Base-by-base conservation (phyloP, 1,140 invertebrate genomes). In the Psilanteris sp. region DNA sequence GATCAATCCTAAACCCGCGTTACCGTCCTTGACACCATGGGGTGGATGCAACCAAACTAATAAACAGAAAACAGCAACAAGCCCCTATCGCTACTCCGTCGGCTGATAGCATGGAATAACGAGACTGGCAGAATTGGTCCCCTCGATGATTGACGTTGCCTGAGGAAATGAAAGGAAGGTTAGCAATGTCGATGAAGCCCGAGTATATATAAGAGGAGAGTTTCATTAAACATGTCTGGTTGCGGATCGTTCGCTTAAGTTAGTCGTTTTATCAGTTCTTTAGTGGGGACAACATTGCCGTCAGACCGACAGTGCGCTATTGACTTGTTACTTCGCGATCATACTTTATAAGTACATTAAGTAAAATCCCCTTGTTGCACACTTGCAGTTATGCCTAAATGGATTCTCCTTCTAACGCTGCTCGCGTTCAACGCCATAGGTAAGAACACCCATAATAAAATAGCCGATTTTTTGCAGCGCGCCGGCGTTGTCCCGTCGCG, bases 91-190 rank as follows among this genome's bases (percentile, higher is more conserved):
- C n/a, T n/a, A n/a, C n/a, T n/a, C n/a, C n/a, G n/a, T n/a, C n/a
- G n/a, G n/a, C n/a, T n/a, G n/a, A n/a, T n/a, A n/a, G n/a, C n/a
- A n/a, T n/a, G n/a, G 14, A 36, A 36, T 1, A 36, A 8, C 32
- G 32, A 36, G 14, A 36, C 14, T 16, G 14, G n/a, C 14, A 36
- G 14, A 36, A 36, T 36, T 67, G 68, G 59, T 72, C 80, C 78
- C 81, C 79, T 70, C 62, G 27, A 46, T 64, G 82, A 84, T 84
- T 83, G 71, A 81, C 72, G 81, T 62, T 61, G 73, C 64, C 80
- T 77, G 82, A 84, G 81, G 82, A 84, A 81, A 82, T 82, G 79
- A 64, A 83, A 78, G 81, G 81, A 84, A 82, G 81, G 79, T 81
- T 83, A 77, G 78, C 78, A 74, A 74, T 81, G 70, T 37, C 32